A percentile compares a stretch with the other conserved stretches of the same genome.
Conservation (phyloP, 1,140 invertebrate genomes). For the Arctopsyche grandis region DNA sequence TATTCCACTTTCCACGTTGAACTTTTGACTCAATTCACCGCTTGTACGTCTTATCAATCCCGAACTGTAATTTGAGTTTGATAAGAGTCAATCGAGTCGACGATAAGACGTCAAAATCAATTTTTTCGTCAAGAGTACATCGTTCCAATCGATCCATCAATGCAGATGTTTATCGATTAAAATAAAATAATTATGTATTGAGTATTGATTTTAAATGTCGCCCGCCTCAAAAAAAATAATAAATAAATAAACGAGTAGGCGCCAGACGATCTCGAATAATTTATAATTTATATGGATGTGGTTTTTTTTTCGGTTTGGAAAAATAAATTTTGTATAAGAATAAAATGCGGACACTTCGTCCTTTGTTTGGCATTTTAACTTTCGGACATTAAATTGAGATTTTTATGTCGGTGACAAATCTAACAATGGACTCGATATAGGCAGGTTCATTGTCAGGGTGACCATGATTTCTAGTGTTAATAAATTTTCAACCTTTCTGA, state of each 20-base stretch:
- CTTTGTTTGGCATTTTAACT: constrained; percentile 40
- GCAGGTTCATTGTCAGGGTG: constrained; percentile 14
- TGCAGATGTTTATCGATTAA: not conserved
- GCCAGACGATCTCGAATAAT: constrained; percentile 32
- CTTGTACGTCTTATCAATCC: too few species aligned
- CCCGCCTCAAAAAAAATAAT: constrained; percentile 3
- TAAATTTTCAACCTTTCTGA: not conserved
- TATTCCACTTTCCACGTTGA: too few species aligned
- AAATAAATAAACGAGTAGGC: too few species aligned
- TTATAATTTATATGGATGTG: constrained; percentile 27
- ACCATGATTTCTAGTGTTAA: not conserved
- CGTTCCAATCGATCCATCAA: constrained; percentile 37
- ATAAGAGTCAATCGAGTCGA: too few species aligned
- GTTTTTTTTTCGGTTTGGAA: not conserved
- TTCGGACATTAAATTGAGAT: constrained; percentile 41
- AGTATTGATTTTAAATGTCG: not conserved
- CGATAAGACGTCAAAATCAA: too few species aligned
- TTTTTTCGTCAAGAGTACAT: constrained; percentile 6
- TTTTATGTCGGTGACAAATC: constrained; percentile 49
- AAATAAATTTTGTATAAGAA: constrained; percentile 44
- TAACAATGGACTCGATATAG: constrained; percentile 5
- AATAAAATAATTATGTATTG: not conserved
- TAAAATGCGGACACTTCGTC: constrained; percentile 40
- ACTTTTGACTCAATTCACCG: too few species aligned
- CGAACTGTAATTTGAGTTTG: too few species aligned